phyloP scores from a whole-genome alignment of 2,113 vertebrate species.

The Trogon melanurus region DNA sequence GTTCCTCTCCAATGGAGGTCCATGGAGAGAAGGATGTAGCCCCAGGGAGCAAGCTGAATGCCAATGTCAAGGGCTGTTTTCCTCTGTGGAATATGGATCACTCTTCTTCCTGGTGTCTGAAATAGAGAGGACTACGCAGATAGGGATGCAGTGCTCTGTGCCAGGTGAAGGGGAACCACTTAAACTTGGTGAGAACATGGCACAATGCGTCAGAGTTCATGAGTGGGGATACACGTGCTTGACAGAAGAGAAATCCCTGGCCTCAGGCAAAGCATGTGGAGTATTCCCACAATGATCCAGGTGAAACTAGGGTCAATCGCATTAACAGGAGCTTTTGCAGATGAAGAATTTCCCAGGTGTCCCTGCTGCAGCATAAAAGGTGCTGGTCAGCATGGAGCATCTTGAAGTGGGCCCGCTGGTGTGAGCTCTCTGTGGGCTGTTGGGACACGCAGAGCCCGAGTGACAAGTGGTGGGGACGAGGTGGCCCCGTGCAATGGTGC shows the following conservation, averaged over 20 bases:
- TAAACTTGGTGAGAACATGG: neutral
- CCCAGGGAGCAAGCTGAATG: neutral
- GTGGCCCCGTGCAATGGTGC: neutral
- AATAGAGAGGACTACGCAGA: neutral
- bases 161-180: neutral
- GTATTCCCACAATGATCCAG: neutral
- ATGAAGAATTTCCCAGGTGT: neutral
- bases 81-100: neutral
- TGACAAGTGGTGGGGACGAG: neutral
- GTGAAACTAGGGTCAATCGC: neutral
- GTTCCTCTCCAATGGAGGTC: neutral
- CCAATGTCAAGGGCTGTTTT: neutral
- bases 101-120: neutral
- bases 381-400: neutral
- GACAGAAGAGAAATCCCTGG: neutral
- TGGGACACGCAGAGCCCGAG: neutral
- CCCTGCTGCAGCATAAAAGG: neutral
- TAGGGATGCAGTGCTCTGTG: neutral
- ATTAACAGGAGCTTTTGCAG: conserved; percentile 13
- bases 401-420: neutral
- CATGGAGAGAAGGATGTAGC: neutral
- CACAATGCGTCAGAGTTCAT: neutral
- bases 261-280: neutral
- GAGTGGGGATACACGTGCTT: neutral
- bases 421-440: neutral